Percentiles rank a stretch among this genome's conserved stretches.
phyloP scores from a whole-genome alignment of 2,888 invertebrate genomes.

The Idaea aversata region DNA sequence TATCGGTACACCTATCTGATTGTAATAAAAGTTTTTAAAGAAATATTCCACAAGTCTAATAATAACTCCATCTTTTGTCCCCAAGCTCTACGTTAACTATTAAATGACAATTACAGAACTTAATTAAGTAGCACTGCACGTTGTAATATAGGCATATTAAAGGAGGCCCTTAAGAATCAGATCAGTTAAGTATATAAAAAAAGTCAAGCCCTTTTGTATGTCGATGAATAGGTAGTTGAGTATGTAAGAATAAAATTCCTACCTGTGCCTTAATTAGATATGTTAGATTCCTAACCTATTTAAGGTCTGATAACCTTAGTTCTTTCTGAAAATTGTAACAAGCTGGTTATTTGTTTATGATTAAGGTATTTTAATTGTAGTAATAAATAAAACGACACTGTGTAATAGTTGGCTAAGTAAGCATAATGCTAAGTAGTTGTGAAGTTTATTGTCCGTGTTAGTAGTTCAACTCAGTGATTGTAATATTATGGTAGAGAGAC shows the following conservation, averaged over 20 bases:
- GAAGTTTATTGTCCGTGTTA: slow-evolving; percentile 1
- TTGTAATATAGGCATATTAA: not conserved
- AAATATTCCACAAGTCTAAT: too few relatives aligned
- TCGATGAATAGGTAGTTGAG: too few relatives aligned
- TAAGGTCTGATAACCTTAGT: too few relatives aligned
- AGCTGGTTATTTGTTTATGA: too few relatives aligned
- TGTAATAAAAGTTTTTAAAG: not conserved
- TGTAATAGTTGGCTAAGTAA: not conserved
- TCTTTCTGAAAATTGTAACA: too few relatives aligned
- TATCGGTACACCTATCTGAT: not conserved
- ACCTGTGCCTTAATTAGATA: too few relatives aligned
- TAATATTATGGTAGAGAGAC: not conserved
- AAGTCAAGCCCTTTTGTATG: too few relatives aligned
- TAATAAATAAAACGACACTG: not conserved
- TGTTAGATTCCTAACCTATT: too few relatives aligned
- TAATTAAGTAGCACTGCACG: slow-evolving; percentile 2
- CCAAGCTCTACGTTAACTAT: not conserved
- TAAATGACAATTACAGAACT: slow-evolving; percentile 6
- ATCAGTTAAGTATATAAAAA: too few relatives aligned
- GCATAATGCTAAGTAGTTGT: not conserved
- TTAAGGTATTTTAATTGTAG: not conserved
- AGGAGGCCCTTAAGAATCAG: too few relatives aligned
- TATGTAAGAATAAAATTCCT: too few relatives aligned
- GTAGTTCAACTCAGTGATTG: not conserved
- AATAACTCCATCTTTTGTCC: not conserved